Percentiles rank a stretch among this genome's conserved stretches.
These are phyloP conservation scores for Tigriopus japonicus DNA, from an alignment of 1,140 invertebrate genomes.

Conservation along the genomic window DNA sequence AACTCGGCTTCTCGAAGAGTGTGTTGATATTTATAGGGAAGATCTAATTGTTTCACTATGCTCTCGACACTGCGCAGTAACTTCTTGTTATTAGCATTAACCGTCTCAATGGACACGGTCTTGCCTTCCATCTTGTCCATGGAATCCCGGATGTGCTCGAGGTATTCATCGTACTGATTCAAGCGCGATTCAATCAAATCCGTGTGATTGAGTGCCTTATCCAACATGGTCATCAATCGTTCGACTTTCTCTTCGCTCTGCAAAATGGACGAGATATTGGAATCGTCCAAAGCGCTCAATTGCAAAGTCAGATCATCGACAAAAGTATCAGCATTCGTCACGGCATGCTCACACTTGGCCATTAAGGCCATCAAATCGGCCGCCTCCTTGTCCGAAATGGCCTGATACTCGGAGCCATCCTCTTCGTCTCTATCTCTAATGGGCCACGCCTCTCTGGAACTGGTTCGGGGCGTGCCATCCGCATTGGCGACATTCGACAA, in stretches of 20 bases:
- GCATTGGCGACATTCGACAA: no score
- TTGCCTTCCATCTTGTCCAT: conserved; percentile 15
- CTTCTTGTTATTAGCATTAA: conserved; percentile 61
- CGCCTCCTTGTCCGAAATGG: conserved; percentile 61
- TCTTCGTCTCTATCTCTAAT: conserved; percentile 10
- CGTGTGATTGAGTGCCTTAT: conserved; percentile 53
- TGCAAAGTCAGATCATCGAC: conserved; percentile 61
- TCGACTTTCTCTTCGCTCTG: conserved; percentile 62
- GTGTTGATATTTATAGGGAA: conserved; percentile 44
- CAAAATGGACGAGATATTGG: conserved; percentile 66
- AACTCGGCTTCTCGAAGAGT: conserved; percentile 54
- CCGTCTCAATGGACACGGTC: conserved; percentile 53
- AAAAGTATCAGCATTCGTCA: conserved; percentile 66
- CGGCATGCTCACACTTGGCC: conserved; percentile 50
- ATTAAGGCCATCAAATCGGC: conserved; percentile 50
- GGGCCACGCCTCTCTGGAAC: neutral
- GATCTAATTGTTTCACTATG: conserved; percentile 52
- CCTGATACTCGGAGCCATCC: conserved; percentile 49
- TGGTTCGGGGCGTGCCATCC: neutral
- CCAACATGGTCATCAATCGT: conserved; percentile 62
- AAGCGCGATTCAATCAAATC: conserved; percentile 50
- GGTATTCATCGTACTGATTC: conserved; percentile 52
- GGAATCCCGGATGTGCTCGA: conserved; percentile 41
- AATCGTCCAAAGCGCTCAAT: conserved; percentile 59
- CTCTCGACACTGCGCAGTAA: conserved; percentile 56